Base-by-base conservation (phyloP, 2,888 invertebrate genomes). In the Nineta flava region DNA sequence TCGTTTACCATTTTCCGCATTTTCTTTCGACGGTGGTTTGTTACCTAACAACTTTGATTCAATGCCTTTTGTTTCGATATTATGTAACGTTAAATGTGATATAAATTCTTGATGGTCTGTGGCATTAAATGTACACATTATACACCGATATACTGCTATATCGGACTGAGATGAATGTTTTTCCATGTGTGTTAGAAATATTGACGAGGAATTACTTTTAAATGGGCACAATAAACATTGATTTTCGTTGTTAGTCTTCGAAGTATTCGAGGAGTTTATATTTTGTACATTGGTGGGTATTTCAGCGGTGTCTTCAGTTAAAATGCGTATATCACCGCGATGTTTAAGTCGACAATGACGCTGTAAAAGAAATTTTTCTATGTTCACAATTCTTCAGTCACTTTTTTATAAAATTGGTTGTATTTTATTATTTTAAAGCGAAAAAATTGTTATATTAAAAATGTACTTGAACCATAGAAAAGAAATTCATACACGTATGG, bases 341-440 rank as follows among this genome's bases (percentile, higher is more conserved):
- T 84, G 84, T 65, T 84, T 84, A 69, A 84, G 71, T 53, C 84
- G 79, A 67, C 84, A 84, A 60, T 84, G 84, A 61, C 84, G 78
- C 84, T 84, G 68, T 58, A 70, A 70, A 48, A 55, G 51, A 52
- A 53, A 38, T 38, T 38, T 38, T n/a, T 38, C 38, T 38, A 38
- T 38, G 7, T 38, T n/a, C 15, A 38, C 38, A 38, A 13, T 38
- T 38, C 35, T 35, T 10, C 13, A 13, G 13, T 35, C 38, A 15
- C 19, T 10, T 15, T 40, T 26, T 26, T 26, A 26, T 19, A 26
- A 26, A 26, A 7, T 26, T 6, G 26, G 26, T 26, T 26, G 26
- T 26, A 40, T 34, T 34, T 40, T 40, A 40, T 26, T 5, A 26
- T 26, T 26, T 26, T 26, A 26, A 26, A 26, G 26, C 26, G 26